phyloP scores from a whole-genome alignment of 2,113 vertebrate genomes.

The Trinectes maculatus region DNA sequence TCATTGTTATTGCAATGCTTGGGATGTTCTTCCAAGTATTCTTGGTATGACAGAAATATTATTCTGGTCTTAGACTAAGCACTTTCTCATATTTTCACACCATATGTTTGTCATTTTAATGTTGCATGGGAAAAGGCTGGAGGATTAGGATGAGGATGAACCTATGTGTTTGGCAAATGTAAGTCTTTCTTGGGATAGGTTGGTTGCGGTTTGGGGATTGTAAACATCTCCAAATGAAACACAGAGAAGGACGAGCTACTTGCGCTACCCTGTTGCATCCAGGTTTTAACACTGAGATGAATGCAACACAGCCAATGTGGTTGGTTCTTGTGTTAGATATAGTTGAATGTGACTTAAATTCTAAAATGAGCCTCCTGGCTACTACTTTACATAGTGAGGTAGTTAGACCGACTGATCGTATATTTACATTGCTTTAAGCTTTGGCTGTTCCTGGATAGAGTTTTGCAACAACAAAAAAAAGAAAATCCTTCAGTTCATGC shows the following conservation, averaged over 20 bases:
- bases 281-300: too few relatives aligned
- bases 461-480: neutral
- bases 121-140: neutral
- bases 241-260: neutral
- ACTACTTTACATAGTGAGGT: too few relatives aligned
- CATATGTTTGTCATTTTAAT: neutral
- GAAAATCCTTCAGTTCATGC: constrained; percentile 1
- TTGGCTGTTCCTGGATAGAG: neutral
- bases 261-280: neutral
- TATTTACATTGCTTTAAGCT: neutral
- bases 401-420: too few relatives aligned
- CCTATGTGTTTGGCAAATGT: neutral
- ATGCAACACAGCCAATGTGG: too few relatives aligned
- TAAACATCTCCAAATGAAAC: neutral
- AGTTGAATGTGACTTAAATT: too few relatives aligned
- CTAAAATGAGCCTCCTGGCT: too few relatives aligned
- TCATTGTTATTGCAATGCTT: neutral
- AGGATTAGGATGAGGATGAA: constrained; percentile 1
- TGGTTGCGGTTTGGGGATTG: neutral
- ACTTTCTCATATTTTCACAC: neutral
- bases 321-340: too few relatives aligned
- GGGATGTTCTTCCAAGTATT: neutral
- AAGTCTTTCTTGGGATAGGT: neutral
- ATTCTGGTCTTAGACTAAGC: neutral
- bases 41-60: neutral